Conservation (phyloP, 2,113 vertebrate species). For the Corydoras maculifer region DNA sequence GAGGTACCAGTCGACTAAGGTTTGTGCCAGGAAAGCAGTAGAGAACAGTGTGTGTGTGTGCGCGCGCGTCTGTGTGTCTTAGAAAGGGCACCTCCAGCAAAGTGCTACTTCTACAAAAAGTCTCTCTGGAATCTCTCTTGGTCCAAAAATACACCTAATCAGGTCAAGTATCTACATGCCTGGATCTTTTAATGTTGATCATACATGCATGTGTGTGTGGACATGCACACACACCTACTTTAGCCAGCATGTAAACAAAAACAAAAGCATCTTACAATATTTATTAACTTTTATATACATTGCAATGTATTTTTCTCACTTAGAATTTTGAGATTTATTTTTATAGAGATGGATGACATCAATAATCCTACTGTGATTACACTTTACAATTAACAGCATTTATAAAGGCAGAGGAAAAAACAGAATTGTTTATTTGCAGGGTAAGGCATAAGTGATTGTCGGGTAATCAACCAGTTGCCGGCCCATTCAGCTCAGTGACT, state of each 20-base stretch:
- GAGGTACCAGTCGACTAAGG: constrained; percentile 57
- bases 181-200: constrained; percentile 1
- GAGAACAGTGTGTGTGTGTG: constrained; percentile 3
- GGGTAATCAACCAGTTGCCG: too few species aligned
- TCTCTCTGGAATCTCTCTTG: constrained; percentile 38
- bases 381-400: too few species aligned
- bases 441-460: too few species aligned
- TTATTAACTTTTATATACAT: not conserved
- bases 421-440: too few species aligned
- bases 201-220: too few species aligned
- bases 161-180: constrained; percentile 31
- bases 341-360: too few species aligned
- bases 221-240: not conserved
- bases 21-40: constrained; percentile 46
- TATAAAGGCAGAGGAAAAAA: too few species aligned
- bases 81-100: constrained; percentile 30
- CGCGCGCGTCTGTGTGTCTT: constrained; percentile 21
- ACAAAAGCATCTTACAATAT: not conserved
- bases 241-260: not conserved
- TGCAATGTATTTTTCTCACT: too few species aligned
- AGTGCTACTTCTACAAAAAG: constrained; percentile 38
- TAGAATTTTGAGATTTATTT: too few species aligned
- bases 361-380: too few species aligned
- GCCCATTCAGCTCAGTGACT: too few species aligned
- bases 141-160: constrained; percentile 43